Conservation (phyloP, 2,797 vertebrate genomes). For the Salarias fasciatus region DNA sequence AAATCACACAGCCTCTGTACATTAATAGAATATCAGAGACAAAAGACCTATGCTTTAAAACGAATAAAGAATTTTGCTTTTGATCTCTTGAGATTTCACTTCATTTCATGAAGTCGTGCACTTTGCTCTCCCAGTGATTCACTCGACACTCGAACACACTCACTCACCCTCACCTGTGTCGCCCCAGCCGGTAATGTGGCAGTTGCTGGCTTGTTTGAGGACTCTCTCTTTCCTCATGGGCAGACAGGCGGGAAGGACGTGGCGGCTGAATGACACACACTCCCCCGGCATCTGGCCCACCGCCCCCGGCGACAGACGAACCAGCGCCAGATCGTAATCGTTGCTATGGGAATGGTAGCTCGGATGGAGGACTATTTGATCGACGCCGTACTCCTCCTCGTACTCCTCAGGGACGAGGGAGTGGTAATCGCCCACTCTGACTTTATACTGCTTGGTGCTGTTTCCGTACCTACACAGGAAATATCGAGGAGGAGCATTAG, state of each 20-base stretch:
- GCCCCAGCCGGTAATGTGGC: slow-evolving; percentile 97
- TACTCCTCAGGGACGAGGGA: slow-evolving; percentile 94
- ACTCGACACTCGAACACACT: neutral
- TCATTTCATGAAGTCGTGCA: too few species aligned
- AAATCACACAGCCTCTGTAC: too few species aligned
- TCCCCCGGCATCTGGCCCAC: slow-evolving; percentile 73
- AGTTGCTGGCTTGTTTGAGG: slow-evolving; percentile 89
- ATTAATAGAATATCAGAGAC: too few species aligned
- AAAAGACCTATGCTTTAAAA: too few species aligned
- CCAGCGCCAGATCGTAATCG: slow-evolving; percentile 93
- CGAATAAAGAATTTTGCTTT: too few species aligned
- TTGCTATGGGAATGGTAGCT: slow-evolving; percentile 88
- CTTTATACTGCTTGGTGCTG: slow-evolving; percentile 88
- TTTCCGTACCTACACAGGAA: slow-evolving; percentile 89
- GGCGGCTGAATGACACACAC: slow-evolving; percentile 88
- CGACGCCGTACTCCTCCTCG: slow-evolving; percentile 90
- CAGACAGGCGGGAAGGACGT: slow-evolving; percentile 92
- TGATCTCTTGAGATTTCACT: too few species aligned
- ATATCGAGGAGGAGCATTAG: neutral
- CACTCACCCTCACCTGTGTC: slow-evolving; percentile 89
- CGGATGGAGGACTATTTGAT: slow-evolving; percentile 88
- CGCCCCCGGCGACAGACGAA: slow-evolving; percentile 84
- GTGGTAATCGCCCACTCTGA: slow-evolving; percentile 95
- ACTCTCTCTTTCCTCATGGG: slow-evolving; percentile 88
- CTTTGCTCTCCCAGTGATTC: too few species aligned